Base-by-base conservation (phyloP, 2,113 vertebrate species). In the Gymnorhina tibicen region DNA sequence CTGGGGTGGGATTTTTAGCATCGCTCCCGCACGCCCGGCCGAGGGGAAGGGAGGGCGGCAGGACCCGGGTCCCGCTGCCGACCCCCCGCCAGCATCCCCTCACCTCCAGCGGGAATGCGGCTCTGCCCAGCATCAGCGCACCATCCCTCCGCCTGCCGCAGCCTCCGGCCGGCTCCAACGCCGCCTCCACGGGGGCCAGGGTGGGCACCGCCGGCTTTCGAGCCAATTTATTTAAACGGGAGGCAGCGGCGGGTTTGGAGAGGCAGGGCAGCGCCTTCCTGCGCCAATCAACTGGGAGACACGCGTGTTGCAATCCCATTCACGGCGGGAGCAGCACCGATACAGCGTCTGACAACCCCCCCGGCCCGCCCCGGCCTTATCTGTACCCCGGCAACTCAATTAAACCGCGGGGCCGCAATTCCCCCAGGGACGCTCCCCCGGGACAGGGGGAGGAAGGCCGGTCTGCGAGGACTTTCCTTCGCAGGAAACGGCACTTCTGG, bases 101-200 rank as follows among this genome's bases (percentile, higher is more conserved):
- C 98, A 97, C 98, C 98, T 98, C 95, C 96, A 83, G 74, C 95
- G 97, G 96, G 95, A 93, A 74, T 67, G 93, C 97, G 58, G 95
- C 97, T 91, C 93, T 74, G 93, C 96, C 96, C 95, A 89, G 89
- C 97, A 97, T 98, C 97, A 93, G 94, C 93, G 95, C 94, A 86
- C 89, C 91, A 33, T 58, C 82, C 73, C 96, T 92, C 96, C 68
- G 76, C 72, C 95, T 42, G 75, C 91, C 37, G 92, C 85, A 32
- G 69, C 87, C 83, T 80, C 82, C 93, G 56, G 87, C 81, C 59
- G 85, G 78, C 90, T 86, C 62, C 42, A 59, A 22, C 92, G 49
- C 81, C 94, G 52, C 85, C 93, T 90, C 44, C n/a, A 20, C 67
- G 85, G 92, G 90, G 83, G 39, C 74, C 83, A 27, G 24, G 95